Evolutionary conservation across 2,797 vertebrate species (phyloP).

Genomic region (Parotocinclus haroldoi): DNA sequence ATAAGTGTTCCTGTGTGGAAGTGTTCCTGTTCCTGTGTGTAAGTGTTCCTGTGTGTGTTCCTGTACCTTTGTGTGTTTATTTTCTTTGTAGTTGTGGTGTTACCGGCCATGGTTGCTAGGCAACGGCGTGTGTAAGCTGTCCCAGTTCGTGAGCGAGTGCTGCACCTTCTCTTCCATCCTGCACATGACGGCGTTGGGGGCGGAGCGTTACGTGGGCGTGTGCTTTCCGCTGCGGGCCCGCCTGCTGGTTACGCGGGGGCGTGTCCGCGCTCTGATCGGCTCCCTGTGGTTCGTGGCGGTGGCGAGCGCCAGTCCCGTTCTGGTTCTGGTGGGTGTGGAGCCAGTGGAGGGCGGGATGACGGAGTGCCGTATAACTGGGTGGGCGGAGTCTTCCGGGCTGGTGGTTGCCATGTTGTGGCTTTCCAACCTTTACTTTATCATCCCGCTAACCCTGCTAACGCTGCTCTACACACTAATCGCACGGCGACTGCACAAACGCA

Average conservation of each 20-base stretch:
- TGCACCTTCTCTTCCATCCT: constrained; percentile 80
- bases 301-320: constrained; percentile 67
- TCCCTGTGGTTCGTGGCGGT: constrained; percentile 69
- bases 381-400: constrained; percentile 67
- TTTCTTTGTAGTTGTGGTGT: constrained; percentile 65
- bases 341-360: constrained; percentile 56
- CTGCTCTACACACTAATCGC: constrained; percentile 77
- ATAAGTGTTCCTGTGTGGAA: too few species aligned
- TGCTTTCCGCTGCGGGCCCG: constrained; percentile 76
- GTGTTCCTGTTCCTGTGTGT: background rate
- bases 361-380: constrained; percentile 71
- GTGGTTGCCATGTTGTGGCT: constrained; percentile 73
- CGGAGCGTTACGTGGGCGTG: constrained; percentile 76
- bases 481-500: constrained; percentile 68
- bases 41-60: too few species aligned
- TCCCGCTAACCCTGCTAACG: constrained; percentile 67
- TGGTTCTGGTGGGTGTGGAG: constrained; percentile 74
- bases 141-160: constrained; percentile 75
- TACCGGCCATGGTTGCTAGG: constrained; percentile 73
- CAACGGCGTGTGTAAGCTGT: constrained; percentile 72
- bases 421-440: constrained; percentile 78
- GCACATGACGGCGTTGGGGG: constrained; percentile 77
- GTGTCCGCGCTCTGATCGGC: constrained; percentile 67
- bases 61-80: background rate
- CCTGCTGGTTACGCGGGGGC: constrained; percentile 65